Base-by-base conservation (phyloP, 92 coral and sea anemone species). In the Bergia sp. region DNA sequence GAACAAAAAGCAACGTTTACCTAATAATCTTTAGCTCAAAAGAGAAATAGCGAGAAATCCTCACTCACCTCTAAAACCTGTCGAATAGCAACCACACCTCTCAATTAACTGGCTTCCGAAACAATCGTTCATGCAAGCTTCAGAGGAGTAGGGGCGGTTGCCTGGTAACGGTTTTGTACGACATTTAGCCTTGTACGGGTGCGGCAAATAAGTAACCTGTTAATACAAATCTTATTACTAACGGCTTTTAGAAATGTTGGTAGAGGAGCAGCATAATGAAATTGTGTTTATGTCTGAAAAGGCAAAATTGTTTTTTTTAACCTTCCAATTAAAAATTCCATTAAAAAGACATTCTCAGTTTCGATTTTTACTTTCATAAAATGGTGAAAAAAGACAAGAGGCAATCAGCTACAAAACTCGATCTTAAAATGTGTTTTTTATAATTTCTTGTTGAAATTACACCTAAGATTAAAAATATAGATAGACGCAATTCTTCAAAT, bases 141-240 rank as follows among this genome's bases (percentile, higher is more conserved):
- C 87, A 0, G 87, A 83, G 20, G 87, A 45, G 43, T 83, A 83
- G 58, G 87, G 87, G 0, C 87, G 87, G 66, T 83, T 83, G 23
- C 87, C 87, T 9, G 87, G 87, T 53, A 83, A 69, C 87, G 87
- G 44, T 15, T 67, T 83, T 43, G 21, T 45, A 15, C 87, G 87
- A 44, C 87, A 83, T 3, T 72, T 72, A 45, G 87, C 87, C 61
- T 83, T 83, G 61, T 41, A 83, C 18, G 87, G 87, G 0, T 44
- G 64, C 0, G 87, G 78, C 44, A 83, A 83, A 20, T 83, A 83
- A 5, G 42, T 12, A 3, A 72, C 78, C 87, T 83, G 29, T 3
- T 36, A 83, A 18, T 41, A 9, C 7, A 7, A 38, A 74, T 9
- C 8, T 23, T 9, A 18, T 7, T 16, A 40, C 21, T 5, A 13